Percentiles rank a stretch among this genome's conserved stretches.
These are phyloP conservation scores for Tetranychus truncatus DNA, from an alignment of 2,888 invertebrate species.

Conservation along the genomic window DNA sequence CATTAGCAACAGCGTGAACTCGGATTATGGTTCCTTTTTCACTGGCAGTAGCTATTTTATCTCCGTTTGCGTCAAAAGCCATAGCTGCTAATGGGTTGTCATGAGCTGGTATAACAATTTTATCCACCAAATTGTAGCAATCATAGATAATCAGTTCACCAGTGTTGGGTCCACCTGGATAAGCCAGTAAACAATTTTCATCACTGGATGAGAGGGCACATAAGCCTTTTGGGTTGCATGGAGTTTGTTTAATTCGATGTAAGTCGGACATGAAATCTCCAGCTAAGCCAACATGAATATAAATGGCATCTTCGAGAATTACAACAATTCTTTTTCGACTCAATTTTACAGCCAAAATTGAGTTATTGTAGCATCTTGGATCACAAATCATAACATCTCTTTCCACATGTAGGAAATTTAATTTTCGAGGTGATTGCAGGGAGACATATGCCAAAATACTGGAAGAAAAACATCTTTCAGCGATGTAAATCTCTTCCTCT, in stretches of 20 bases:
- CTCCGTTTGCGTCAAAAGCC: constrained; percentile 63
- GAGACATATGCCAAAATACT: constrained; percentile 89
- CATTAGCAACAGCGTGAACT: constrained; percentile 69
- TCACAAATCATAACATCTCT: constrained; percentile 95
- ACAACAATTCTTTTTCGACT: constrained; percentile 89
- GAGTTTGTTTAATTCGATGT: constrained; percentile 94
- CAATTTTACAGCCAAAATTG: constrained; percentile 80
- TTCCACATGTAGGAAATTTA: constrained; percentile 91
- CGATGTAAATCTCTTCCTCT: constrained; percentile 46
- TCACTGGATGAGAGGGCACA: constrained; percentile 73
- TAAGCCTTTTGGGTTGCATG: constrained; percentile 76
- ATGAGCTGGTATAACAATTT: constrained; percentile 90
- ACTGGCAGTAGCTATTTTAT: constrained; percentile 40
- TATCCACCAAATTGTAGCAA: constrained; percentile 74
- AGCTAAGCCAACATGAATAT: constrained; percentile 62
- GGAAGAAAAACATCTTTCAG: constrained; percentile 89
- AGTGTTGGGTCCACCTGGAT: constrained; percentile 78
- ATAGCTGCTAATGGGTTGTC: constrained; percentile 86
- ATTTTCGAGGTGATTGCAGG: constrained; percentile 65
- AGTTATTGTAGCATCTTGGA: constrained; percentile 71
- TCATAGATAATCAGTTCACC: constrained; percentile 94
- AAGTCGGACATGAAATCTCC: constrained; percentile 54
- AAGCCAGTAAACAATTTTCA: constrained; percentile 83
- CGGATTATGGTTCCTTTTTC: constrained; percentile 77
- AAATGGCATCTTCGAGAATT: constrained; percentile 87